Conservation (phyloP, 2,113 vertebrate genomes). For the human (Homo sapiens) region GRCh38 chrX:46332001-46332500, state of each 20-base stretch:
- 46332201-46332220: background rate
- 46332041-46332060: background rate
- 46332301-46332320: background rate
- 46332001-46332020: background rate
- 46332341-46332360: background rate
- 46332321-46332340: background rate
- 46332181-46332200: background rate
- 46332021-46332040: slow-evolving; percentile 18
- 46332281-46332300: background rate
- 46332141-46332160: background rate
- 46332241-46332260: background rate
- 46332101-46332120: background rate
- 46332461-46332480: background rate
- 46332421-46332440: background rate
- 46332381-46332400: background rate
- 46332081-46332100: background rate
- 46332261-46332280: background rate
- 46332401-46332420: background rate
- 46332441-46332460: background rate
- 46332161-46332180: background rate
- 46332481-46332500: background rate
- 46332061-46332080: background rate
- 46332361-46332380: background rate
- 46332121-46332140: background rate
- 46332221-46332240: slow-evolving; percentile 14